A percentile compares a stretch with the other conserved stretches of the same genome.
Conservation (phyloP, 2,797 vertebrate genomes). For the Lophotriccus pileatus region DNA sequence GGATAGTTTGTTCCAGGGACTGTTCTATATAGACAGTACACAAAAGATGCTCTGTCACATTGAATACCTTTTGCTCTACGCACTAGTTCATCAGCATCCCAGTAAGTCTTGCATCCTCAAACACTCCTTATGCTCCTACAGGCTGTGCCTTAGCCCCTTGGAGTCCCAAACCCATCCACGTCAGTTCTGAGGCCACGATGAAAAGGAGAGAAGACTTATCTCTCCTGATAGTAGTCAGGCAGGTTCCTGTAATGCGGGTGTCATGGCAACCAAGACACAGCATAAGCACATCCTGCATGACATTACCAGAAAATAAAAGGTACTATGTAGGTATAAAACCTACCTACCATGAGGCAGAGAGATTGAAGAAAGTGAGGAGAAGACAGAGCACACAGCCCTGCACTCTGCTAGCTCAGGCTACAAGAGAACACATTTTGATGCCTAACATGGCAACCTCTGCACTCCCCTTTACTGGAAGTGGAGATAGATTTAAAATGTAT, state of each 20-base stretch:
- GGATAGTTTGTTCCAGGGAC: neutral
- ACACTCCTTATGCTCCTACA: neutral
- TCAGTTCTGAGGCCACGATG: neutral
- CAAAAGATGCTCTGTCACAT: neutral
- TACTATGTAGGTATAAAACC: neutral
- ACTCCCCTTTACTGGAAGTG: neutral
- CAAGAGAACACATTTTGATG: neutral
- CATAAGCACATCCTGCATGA: neutral
- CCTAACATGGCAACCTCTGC: neutral
- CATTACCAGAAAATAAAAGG: neutral
- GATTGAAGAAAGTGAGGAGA: neutral
- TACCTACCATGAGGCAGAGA: neutral
- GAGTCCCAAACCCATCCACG: neutral
- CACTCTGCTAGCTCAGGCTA: rapidly evolving
- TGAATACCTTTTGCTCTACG: neutral
- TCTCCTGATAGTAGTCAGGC: neutral
- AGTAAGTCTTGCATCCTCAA: neutral
- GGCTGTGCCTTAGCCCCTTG: too few species aligned
- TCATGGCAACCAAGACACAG: neutral
- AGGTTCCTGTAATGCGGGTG: neutral
- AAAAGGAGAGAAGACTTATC: neutral
- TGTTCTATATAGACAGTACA: neutral
- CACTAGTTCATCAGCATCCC: neutral
- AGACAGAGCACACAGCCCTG: neutral
- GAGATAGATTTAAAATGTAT: neutral